Base-by-base conservation (phyloP, 2,797 vertebrate species). In the Enteromius thamalakanensis region DNA sequence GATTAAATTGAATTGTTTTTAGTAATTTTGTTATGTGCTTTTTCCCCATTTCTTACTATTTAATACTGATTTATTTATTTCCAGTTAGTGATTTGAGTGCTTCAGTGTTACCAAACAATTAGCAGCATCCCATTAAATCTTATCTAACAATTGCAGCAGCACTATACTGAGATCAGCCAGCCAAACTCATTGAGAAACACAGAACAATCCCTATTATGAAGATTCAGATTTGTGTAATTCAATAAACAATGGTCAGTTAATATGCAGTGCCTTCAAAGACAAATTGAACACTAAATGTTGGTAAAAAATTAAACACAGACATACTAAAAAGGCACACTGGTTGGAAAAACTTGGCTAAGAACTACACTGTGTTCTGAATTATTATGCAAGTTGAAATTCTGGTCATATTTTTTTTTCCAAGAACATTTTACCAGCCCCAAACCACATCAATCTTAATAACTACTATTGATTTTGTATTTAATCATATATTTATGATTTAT, bases 171-270 rank as follows among this genome's bases (percentile, higher is more conserved):
- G 3, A 37, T n/a, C 71, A 55, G 0, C 32, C 32, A 55, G 72
- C 26, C 29, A 37, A 23, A 23, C 19, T 6, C 29, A 58, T 60
- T 14, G n/a, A 60, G 45, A 4, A 45, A 10, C 26, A 42, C 34
- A 76, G 4, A 60, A 37, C 21, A 40, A 58, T 37, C 11, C 10
- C 11, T 4, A 26, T 15, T 26, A 70, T 47, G n/a, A 71, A 3
- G 17, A 51, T 51, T 51, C 32, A 55, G 72, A 55, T 74, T 37
- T 53, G 71, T 74, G 19, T n/a, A n/a, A 75, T 53, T 42, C 58
- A 60, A 60, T 58, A 60, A 32, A 76, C 14, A 40, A 26, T 23
- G 4, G 11, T 47, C 6, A 77, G 7, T 42, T 17, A n/a, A 34
- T 51, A 70, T 70, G 3, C 19, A 8, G 10, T n/a, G 5, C 19